phyloP scores from a whole-genome alignment of 1,140 invertebrate genomes.

The Homalodisca vitripennis region DNA sequence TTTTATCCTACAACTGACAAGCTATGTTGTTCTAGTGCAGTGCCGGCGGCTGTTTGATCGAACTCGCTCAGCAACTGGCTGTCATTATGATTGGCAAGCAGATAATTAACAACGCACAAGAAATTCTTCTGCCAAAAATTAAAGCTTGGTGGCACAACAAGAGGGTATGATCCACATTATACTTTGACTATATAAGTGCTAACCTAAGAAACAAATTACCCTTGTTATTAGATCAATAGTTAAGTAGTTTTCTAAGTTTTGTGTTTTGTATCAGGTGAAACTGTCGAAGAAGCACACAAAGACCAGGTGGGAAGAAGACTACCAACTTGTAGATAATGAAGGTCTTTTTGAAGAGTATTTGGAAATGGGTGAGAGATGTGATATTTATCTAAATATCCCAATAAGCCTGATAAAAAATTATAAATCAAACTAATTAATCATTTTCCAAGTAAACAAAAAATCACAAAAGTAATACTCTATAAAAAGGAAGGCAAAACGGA shows the following conservation, averaged over 20 bases:
- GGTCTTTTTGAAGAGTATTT: slow-evolving; percentile 83
- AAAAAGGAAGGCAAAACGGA: too few relatives aligned
- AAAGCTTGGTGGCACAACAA: slow-evolving; percentile 57
- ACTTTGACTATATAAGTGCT: not conserved
- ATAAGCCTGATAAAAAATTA: not conserved
- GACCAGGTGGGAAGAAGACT: slow-evolving; percentile 61
- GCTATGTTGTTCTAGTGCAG: slow-evolving; percentile 64
- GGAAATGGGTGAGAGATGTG: slow-evolving; percentile 73
- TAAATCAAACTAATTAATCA: too few relatives aligned
- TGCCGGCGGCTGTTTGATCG: slow-evolving; percentile 78
- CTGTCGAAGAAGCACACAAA: slow-evolving; percentile 43
- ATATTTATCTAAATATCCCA: slow-evolving; percentile 15
- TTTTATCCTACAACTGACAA: too few relatives aligned
- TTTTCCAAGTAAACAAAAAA: too few relatives aligned
- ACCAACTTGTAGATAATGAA: slow-evolving; percentile 60
- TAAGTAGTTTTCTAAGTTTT: too few relatives aligned
- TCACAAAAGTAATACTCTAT: too few relatives aligned
- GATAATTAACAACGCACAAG: slow-evolving; percentile 74
- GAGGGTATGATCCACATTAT: slow-evolving; percentile 47
- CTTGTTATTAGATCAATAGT: too few relatives aligned
- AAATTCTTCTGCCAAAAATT: slow-evolving; percentile 69
- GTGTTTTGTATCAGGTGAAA: slow-evolving; percentile 46
- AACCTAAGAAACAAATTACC: too few relatives aligned
- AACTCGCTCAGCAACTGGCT: slow-evolving; percentile 77
- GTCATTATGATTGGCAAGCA: slow-evolving; percentile 88